Conservation (phyloP, 64 coral and sea anemone genomes). For the Montipora efflorescens region DNA sequence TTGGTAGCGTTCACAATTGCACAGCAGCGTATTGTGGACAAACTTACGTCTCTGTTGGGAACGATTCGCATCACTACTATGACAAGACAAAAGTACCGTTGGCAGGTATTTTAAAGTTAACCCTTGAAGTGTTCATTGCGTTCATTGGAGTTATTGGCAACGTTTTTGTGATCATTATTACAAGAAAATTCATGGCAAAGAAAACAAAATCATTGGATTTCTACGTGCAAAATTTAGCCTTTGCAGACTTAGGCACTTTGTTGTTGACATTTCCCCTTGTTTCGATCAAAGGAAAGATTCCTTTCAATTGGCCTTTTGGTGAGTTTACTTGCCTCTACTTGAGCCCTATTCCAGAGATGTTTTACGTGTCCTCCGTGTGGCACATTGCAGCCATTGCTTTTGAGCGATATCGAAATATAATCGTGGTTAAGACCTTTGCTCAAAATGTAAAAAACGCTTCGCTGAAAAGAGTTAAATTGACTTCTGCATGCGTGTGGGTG, state of each 20-base stretch:
- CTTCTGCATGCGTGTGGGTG: slow-evolving; percentile 45
- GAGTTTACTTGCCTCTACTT: slow-evolving; percentile 52
- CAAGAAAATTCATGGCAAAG: not conserved
- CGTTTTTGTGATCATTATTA: not conserved
- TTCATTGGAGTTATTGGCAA: slow-evolving; percentile 55
- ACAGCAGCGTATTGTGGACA: too few species aligned
- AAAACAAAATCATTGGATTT: slow-evolving; percentile 36
- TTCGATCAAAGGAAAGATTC: slow-evolving; percentile 36
- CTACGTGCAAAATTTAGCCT: slow-evolving; percentile 51
- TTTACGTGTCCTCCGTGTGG: slow-evolving; percentile 54
- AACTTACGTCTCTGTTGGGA: too few species aligned
- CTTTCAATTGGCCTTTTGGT: slow-evolving; percentile 46
- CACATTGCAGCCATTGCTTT: slow-evolving; percentile 46
- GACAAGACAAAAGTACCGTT: not conserved
- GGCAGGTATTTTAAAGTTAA: not conserved
- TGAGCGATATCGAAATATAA: slow-evolving; percentile 43
- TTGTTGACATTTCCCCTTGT: slow-evolving; percentile 46
- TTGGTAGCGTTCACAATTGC: too few species aligned
- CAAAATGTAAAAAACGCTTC: not conserved
- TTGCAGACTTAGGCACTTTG: slow-evolving; percentile 53
- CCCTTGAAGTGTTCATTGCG: not conserved
- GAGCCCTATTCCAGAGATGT: slow-evolving; percentile 39
- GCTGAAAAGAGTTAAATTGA: not conserved
- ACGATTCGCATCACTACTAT: too few species aligned
- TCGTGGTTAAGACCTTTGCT: not conserved